phyloP scores from a whole-genome alignment of 2,113 vertebrate genomes.

The Gnathonemus echidnorhynchus region DNA sequence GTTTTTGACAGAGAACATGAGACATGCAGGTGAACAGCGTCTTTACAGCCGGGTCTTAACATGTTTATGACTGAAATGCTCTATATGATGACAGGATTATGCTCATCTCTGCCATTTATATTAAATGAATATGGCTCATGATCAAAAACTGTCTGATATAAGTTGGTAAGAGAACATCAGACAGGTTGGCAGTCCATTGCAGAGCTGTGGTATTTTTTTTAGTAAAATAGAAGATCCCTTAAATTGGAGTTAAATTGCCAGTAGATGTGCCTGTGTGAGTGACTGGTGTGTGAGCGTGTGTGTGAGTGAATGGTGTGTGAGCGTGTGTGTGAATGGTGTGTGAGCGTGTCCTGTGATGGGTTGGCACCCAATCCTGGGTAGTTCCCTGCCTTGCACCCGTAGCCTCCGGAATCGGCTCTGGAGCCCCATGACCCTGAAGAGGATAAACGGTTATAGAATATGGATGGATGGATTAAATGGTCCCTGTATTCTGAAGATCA shows the following conservation, averaged over 20 bases:
- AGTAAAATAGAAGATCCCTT: background rate
- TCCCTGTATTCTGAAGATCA: background rate
- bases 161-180: background rate
- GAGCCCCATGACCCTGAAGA: background rate
- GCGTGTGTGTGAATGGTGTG: too few species aligned
- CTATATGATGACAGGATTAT: background rate
- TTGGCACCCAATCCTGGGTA: background rate
- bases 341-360: background rate
- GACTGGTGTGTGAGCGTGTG: too few species aligned
- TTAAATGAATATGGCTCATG: background rate
- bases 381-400: background rate
- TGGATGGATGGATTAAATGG: background rate
- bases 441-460: background rate
- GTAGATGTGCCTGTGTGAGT: background rate
- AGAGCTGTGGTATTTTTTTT: background rate
- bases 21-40: background rate
- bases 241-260: background rate
- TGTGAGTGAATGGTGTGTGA: too few species aligned
- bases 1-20: background rate
- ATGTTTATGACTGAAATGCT: background rate
- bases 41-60: background rate
- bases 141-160: background rate
- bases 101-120: background rate
- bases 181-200: background rate
- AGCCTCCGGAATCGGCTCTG: background rate